Evolutionary conservation across 2,888 invertebrate genomes (phyloP).

Genomic region (Biston stratarius): DNA sequence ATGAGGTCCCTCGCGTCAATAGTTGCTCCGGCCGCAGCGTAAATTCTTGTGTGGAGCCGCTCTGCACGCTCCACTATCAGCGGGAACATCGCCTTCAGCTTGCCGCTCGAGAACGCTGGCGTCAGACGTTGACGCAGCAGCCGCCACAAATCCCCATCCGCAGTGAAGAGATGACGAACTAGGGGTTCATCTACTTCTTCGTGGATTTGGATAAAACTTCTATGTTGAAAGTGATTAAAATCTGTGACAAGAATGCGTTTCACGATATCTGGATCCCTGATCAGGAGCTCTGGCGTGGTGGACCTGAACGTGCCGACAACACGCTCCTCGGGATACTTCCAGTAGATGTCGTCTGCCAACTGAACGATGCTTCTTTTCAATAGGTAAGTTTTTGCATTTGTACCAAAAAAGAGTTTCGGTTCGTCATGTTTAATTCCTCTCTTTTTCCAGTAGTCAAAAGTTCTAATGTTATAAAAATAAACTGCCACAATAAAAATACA

Average conservation of each 20-base stretch:
- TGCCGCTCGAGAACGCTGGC: conserved; percentile 67
- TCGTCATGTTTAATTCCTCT: conserved; percentile 61
- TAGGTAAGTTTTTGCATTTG: conserved; percentile 15
- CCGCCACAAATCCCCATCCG: conserved; percentile 69
- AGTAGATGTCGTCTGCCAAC: conserved; percentile 55
- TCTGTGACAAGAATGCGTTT: conserved; percentile 59
- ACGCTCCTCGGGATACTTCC: conserved; percentile 64
- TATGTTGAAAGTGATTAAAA: conserved; percentile 55
- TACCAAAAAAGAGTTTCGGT: conserved; percentile 62
- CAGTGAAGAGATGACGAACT: conserved; percentile 59
- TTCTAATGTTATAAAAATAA: conserved; percentile 18
- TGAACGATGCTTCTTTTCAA: conserved; percentile 51
- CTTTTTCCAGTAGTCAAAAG: conserved; percentile 59
- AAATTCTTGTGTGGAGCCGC: conserved; percentile 53
- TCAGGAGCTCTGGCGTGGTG: conserved; percentile 59
- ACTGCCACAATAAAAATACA: conserved; percentile 2
- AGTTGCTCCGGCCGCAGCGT: conserved; percentile 51
- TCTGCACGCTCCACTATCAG: conserved; percentile 66
- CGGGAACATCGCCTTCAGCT: conserved; percentile 71
- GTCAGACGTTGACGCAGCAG: conserved; percentile 66
- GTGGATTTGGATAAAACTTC: conserved; percentile 7
- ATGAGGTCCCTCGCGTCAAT: conserved; percentile 60
- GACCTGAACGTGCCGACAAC: conserved; percentile 66
- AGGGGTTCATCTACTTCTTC: conserved; percentile 53
- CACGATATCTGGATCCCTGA: conserved; percentile 64